Conservation (phyloP, 2,888 invertebrate species). For the Halictus ligatus region DNA sequence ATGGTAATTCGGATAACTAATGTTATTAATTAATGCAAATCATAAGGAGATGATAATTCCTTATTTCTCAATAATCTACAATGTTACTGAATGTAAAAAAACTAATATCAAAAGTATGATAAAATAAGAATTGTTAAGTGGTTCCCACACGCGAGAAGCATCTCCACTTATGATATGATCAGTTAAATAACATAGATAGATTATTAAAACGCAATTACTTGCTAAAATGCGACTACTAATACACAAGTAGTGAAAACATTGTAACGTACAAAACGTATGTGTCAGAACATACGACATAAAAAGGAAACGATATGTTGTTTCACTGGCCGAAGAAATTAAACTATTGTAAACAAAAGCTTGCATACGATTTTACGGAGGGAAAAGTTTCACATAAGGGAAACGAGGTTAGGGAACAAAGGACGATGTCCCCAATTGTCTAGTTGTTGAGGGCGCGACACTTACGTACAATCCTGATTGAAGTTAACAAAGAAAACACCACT, state of each 20-base stretch:
- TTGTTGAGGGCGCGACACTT: constrained; percentile 86
- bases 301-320: not conserved
- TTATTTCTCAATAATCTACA: constrained; percentile 15
- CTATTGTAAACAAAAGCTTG: not conserved
- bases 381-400: constrained; percentile 19
- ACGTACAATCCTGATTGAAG: constrained; percentile 99
- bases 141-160: not conserved
- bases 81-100: not conserved
- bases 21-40: not conserved
- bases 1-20: not conserved
- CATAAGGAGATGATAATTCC: constrained; percentile 2
- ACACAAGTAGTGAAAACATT: constrained; percentile 44
- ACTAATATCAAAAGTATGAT: not conserved
- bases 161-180: not conserved
- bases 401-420: constrained; percentile 65
- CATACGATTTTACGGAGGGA: not conserved
- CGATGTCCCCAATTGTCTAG: constrained; percentile 29
- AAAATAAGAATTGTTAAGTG: constrained; percentile 49
- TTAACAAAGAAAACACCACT: constrained; percentile 96
- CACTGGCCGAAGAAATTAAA: not conserved
- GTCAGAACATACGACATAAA: not conserved
- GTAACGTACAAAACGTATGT: constrained; percentile 16
- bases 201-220: constrained; percentile 74
- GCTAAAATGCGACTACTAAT: constrained; percentile 60
- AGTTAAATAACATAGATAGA: not conserved